Evolutionary conservation across 2,797 vertebrate genomes (phyloP).

Genomic region (Buceros bicornis): DNA sequence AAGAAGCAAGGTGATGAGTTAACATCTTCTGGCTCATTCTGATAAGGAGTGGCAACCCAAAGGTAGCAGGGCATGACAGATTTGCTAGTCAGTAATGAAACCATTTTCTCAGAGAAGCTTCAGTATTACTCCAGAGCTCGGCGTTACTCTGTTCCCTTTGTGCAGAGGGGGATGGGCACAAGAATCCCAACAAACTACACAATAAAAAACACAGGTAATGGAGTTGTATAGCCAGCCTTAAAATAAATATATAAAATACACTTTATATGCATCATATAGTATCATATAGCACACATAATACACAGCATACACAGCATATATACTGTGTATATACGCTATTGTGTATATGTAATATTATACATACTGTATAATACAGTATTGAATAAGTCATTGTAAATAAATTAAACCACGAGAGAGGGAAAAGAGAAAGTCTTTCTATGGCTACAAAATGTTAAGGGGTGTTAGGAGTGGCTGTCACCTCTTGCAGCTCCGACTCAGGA

Average conservation of each 20-base stretch:
- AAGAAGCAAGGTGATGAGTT: background rate
- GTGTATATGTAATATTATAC: background rate
- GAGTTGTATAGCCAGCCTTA: background rate
- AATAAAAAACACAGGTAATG: background rate
- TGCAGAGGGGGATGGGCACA: background rate
- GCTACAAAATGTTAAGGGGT: too few relatives aligned
- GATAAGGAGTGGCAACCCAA: background rate
- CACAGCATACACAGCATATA: background rate
- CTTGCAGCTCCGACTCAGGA: too few relatives aligned
- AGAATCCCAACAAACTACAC: background rate
- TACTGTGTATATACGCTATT: background rate
- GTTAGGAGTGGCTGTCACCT: too few relatives aligned
- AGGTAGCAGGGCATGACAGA: background rate
- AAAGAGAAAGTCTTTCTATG: too few relatives aligned
- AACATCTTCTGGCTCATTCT: background rate
- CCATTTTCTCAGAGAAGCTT: background rate
- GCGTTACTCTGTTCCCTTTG: background rate
- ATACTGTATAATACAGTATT: too few relatives aligned
- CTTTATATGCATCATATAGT: too few relatives aligned
- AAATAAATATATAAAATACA: background rate
- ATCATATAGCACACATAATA: background rate
- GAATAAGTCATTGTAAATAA: too few relatives aligned
- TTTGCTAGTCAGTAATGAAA: background rate
- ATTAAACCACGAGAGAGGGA: too few relatives aligned
- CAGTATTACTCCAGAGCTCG: background rate